Base-by-base conservation (phyloP, 1,140 invertebrate species). In the Piezodorus guildinii region DNA sequence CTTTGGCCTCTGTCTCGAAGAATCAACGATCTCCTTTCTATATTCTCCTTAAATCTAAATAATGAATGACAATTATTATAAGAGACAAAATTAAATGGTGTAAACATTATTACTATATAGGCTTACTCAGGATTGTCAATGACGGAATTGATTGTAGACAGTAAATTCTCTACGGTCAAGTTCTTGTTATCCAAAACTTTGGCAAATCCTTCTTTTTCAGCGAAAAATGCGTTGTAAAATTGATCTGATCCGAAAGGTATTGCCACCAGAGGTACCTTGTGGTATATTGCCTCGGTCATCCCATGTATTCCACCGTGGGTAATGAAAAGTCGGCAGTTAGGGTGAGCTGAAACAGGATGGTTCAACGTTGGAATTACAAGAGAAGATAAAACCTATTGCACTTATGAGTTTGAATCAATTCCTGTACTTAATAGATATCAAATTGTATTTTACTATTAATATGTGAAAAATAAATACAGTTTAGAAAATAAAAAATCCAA, bases 161-260 rank as follows among this genome's bases (percentile, higher is more conserved):
- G 25, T 44, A 69, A 43, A n/a, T 34, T 56, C 3, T 66, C 56
- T 25, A 30, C 58, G 0, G 63, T 68, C 2, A 69, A 51, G 59
- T 66, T 62, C 14, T 63, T 43, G 8, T 62, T 56, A 17, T 69
- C 44, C 0, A 69, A n/a, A 8, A 21, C 34, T 17, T 67, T 56
- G 21, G 59, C 73, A 30, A 69, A 66, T 21, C 71, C 72, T 16
- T 65, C 39, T 10, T 63, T 62, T 14, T 70, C 70, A 4, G 73
- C 70, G 34, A 71, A 60, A 17, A 71, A 66, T 0, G 75, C 60
- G 67, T 79, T 80, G 27, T 68, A 66, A 19, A 62, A 63, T 68
- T 86, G 84, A 72, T 86, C 83, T n/a, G 76, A 77, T 49, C 83
- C 83, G 21, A 87, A 75, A 45, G 87, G 86, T 58, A 88, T 77